phyloP scores from a whole-genome alignment of 1,140 invertebrate species.

The Lerema accius region DNA sequence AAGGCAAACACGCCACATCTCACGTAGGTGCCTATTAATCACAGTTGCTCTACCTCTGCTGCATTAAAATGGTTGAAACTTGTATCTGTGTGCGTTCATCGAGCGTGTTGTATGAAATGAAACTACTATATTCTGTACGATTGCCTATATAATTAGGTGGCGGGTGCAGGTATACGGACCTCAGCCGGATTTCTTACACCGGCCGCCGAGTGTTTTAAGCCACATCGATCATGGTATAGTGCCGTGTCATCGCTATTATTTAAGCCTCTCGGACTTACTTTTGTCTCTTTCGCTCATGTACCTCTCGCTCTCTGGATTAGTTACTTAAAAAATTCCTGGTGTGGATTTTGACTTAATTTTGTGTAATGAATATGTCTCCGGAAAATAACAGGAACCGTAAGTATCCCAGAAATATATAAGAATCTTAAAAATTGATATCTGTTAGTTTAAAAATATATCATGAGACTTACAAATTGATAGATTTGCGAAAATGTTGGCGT shows the following conservation, averaged over 20 bases:
- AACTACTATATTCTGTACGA: slow-evolving; percentile 21
- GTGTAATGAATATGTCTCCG: not conserved
- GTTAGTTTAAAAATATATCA: too few species aligned
- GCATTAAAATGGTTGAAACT: not conserved
- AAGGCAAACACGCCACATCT: too few species aligned
- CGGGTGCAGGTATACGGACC: slow-evolving; percentile 27
- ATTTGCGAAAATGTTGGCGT: too few species aligned
- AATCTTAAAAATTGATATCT: too few species aligned
- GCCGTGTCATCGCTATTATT: slow-evolving; percentile 28
- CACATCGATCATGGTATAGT: slow-evolving; percentile 29
- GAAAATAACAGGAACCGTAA: too few species aligned
- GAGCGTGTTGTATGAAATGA: slow-evolving; percentile 17
- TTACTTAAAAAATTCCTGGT: not conserved
- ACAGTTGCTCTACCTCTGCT: not conserved
- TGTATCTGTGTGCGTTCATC: slow-evolving; percentile 1
- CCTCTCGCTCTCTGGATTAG: not conserved
- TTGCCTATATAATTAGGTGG: slow-evolving; percentile 24
- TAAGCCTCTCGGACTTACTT: slow-evolving; percentile 6
- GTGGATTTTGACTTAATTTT: not conserved
- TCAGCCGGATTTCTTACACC: slow-evolving; percentile 27
- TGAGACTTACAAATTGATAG: too few species aligned
- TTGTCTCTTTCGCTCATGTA: too few species aligned
- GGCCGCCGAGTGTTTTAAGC: slow-evolving; percentile 26
- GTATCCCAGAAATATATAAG: too few species aligned
- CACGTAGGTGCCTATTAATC: not conserved